Conservation (phyloP, 1,140 invertebrate genomes). For the Drosophila biarmipes region DNA sequence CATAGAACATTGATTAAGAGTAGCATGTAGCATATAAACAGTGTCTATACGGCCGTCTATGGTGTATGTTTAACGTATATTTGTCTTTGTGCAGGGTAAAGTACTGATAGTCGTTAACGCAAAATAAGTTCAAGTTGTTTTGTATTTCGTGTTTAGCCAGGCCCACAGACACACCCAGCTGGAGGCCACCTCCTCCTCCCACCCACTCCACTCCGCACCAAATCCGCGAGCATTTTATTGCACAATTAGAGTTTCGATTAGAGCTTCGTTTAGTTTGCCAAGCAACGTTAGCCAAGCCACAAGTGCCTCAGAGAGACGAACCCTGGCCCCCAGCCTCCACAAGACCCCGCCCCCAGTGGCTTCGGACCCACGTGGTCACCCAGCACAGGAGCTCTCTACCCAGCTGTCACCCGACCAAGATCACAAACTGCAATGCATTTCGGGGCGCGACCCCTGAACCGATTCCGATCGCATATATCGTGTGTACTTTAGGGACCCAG, state of each 20-base stretch:
- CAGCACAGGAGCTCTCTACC: conserved; percentile 18
- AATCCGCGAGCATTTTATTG: background rate
- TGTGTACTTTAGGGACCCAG: conserved; percentile 17
- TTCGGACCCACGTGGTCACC: conserved; percentile 1
- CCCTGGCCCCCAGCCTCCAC: background rate
- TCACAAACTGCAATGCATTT: conserved; percentile 64
- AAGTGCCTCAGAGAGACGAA: conserved; percentile 45
- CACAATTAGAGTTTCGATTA: conserved; percentile 24
- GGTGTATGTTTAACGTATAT: conserved; percentile 3
- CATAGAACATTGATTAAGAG: conserved; percentile 21
- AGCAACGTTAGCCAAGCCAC: conserved; percentile 55
- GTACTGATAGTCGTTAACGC: conserved; percentile 67
- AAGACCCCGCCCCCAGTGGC: background rate
- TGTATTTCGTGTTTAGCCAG: conserved; percentile 22
- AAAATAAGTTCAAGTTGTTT: conserved; percentile 18
- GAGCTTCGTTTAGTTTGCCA: conserved; percentile 39
- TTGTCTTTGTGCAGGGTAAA: conserved; percentile 42
- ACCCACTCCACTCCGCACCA: background rate
- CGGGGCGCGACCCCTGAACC: conserved; percentile 12
- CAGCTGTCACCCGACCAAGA: conserved; percentile 48
- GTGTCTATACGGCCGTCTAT: conserved; percentile 15
- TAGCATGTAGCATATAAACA: conserved; percentile 9
- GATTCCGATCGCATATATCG: conserved; percentile 19
- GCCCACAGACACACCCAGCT: conserved; percentile 2
- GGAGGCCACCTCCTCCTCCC: no score